phyloP scores from a whole-genome alignment of 2,888 invertebrate genomes.

The Leptinotarsa tumamoca region DNA sequence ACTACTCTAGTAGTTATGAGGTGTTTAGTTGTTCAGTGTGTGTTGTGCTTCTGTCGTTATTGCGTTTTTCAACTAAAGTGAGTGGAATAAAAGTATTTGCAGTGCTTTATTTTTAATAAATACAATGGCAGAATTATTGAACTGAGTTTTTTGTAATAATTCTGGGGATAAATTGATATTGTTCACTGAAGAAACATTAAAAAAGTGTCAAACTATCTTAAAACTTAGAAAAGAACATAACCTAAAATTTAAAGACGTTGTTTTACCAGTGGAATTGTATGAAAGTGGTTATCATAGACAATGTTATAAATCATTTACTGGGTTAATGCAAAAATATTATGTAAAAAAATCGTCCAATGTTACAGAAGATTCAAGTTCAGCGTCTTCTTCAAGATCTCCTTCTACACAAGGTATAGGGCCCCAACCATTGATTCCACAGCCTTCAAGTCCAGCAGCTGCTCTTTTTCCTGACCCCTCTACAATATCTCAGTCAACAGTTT shows the following conservation, averaged over 20 bases:
- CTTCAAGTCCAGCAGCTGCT: neutral
- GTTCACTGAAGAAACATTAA: constrained; percentile 41
- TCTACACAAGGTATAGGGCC: neutral
- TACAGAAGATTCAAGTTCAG: constrained; percentile 16
- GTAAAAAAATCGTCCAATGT: constrained; percentile 21
- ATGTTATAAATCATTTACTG: constrained; percentile 30
- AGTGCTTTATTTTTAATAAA: neutral
- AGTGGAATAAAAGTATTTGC: neutral
- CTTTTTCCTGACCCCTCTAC: neutral
- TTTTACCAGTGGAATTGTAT: constrained; percentile 37
- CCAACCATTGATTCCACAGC: neutral
- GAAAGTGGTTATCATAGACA: constrained; percentile 35
- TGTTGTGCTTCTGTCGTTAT: neutral
- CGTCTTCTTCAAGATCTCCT: constrained; percentile 5
- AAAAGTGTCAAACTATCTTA: constrained; percentile 34
- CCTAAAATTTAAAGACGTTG: constrained; percentile 38
- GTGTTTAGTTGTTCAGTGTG: neutral
- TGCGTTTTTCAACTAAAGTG: neutral
- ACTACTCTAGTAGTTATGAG: neutral
- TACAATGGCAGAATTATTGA: constrained; percentile 1
- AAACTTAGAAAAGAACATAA: constrained; percentile 32
- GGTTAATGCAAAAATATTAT: constrained; percentile 30
- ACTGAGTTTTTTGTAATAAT: neutral
- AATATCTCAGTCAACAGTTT: constrained; percentile 3
- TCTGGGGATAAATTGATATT: constrained; percentile 42